phyloP scores from a whole-genome alignment of 2,888 invertebrate species.

The Girardia tigrina region DNA sequence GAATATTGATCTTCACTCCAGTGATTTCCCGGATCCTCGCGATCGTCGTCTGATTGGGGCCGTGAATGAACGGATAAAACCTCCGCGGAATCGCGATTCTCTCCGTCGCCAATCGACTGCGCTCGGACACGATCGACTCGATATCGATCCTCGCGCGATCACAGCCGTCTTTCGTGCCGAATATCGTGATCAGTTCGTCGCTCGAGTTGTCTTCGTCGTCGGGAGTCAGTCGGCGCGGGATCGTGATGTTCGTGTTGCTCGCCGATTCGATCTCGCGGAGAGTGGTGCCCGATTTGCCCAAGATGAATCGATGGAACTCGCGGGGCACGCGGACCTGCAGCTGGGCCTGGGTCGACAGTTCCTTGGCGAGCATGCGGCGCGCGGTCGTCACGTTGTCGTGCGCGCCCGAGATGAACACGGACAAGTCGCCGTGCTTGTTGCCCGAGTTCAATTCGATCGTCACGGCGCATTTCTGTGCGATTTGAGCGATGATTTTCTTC shows the following conservation, averaged over 20 bases:
- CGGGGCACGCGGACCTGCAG: constrained; percentile 70
- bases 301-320: constrained; percentile 84
- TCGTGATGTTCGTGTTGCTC: constrained; percentile 81
- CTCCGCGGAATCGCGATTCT: constrained; percentile 74
- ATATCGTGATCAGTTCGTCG: constrained; percentile 68
- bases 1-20: constrained; percentile 82
- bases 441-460: constrained; percentile 87
- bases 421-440: constrained; percentile 77
- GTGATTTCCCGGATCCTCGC: constrained; percentile 25
- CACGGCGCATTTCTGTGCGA: constrained; percentile 66
- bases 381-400: constrained; percentile 76
- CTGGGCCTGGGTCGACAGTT: constrained; percentile 65
- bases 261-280: constrained; percentile 74
- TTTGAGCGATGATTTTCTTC: constrained; percentile 72
- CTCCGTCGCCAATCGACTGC: constrained; percentile 85
- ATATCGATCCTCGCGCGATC: constrained; percentile 91
- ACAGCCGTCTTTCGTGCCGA: constrained; percentile 84
- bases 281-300: constrained; percentile 68
- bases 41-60: constrained; percentile 66
- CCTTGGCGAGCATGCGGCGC: constrained; percentile 70
- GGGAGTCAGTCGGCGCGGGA: constrained; percentile 67
- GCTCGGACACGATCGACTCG: constrained; percentile 78
- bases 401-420: constrained; percentile 86
- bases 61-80: constrained; percentile 89
- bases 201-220: too few relatives aligned